These are phyloP conservation scores for Drosophila lowei DNA, from an alignment of 1,140 invertebrate genomes.

Conservation along the genomic window DNA sequence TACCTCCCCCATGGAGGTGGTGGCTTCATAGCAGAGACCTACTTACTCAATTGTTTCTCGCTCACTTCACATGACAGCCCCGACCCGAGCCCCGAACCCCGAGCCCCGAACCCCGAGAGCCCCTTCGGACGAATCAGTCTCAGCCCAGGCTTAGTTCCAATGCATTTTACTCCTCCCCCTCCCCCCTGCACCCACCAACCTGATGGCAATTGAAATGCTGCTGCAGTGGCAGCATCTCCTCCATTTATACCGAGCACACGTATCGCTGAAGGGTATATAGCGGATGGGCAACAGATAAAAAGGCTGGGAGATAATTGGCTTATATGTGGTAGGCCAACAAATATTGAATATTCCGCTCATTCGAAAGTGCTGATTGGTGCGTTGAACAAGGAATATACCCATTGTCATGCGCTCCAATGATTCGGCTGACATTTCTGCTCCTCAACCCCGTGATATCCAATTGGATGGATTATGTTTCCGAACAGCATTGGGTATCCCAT, in stretches of 20 bases:
- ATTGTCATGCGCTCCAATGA: no score
- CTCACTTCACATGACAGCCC: slow-evolving; percentile 34
- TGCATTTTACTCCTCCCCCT: slow-evolving; percentile 41
- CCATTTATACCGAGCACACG: background rate
- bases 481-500: no score
- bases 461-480: no score
- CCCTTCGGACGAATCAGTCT: slow-evolving; percentile 1
- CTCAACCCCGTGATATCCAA: no score
- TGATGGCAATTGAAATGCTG: slow-evolving; percentile 48
- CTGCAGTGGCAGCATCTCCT: slow-evolving; percentile 20
- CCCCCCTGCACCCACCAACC: slow-evolving; percentile 17
- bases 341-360: no score
- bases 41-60: slow-evolving; percentile 53
- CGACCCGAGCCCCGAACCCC: background rate
- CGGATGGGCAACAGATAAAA: no score
- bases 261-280: no score
- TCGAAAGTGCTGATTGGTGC: no score
- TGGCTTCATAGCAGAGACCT: slow-evolving; percentile 36
- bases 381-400: no score
- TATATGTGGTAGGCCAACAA: no score
- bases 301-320: no score
- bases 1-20: background rate
- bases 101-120: background rate
- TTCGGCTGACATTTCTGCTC: no score
- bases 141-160: slow-evolving; percentile 51